A percentile compares a stretch with the other conserved stretches of the same genome.
Evolutionary conservation across 2,888 invertebrate species (phyloP).

Genomic region (Microplitis deprimator): DNA sequence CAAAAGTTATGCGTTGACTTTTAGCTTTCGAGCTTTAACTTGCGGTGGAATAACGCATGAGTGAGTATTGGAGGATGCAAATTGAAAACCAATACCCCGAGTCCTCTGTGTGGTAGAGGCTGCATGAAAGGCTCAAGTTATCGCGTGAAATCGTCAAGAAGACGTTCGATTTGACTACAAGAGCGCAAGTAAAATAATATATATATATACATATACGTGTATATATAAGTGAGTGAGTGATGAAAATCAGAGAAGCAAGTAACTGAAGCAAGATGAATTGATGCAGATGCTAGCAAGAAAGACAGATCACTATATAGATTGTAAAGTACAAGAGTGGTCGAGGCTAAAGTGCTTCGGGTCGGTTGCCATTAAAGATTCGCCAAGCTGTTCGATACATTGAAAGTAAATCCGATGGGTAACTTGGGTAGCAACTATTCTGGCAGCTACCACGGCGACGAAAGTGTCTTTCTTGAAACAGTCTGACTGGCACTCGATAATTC

Average conservation of each 20-base stretch:
- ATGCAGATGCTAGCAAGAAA: slow-evolving; percentile 5
- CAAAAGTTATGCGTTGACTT: not conserved
- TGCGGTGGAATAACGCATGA: slow-evolving; percentile 53
- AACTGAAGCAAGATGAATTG: slow-evolving; percentile 30
- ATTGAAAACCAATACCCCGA: slow-evolving; percentile 64
- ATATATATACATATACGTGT: not conserved
- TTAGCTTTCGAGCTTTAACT: not conserved
- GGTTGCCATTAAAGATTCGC: slow-evolving; percentile 32
- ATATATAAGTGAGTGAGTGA: slow-evolving; percentile 11
- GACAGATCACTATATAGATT: not conserved
- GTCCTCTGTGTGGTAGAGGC: slow-evolving; percentile 6
- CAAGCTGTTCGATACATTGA: slow-evolving; percentile 18
- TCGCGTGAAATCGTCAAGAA: slow-evolving; percentile 26
- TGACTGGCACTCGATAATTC: not conserved
- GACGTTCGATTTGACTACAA: not conserved
- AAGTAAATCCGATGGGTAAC: slow-evolving; percentile 24
- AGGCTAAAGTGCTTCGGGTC: slow-evolving; percentile 32
- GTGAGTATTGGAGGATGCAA: slow-evolving; percentile 59
- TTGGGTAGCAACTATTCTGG: not conserved
- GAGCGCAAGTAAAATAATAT: not conserved
- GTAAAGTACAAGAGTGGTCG: slow-evolving; percentile 27
- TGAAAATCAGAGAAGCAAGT: slow-evolving; percentile 14
- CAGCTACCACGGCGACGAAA: slow-evolving; percentile 5
- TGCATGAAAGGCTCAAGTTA: slow-evolving; percentile 26
- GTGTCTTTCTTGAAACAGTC: not conserved